Evolutionary conservation across 2,888 invertebrate species (phyloP).

Genomic region (Ormyrus pomaceus): DNA sequence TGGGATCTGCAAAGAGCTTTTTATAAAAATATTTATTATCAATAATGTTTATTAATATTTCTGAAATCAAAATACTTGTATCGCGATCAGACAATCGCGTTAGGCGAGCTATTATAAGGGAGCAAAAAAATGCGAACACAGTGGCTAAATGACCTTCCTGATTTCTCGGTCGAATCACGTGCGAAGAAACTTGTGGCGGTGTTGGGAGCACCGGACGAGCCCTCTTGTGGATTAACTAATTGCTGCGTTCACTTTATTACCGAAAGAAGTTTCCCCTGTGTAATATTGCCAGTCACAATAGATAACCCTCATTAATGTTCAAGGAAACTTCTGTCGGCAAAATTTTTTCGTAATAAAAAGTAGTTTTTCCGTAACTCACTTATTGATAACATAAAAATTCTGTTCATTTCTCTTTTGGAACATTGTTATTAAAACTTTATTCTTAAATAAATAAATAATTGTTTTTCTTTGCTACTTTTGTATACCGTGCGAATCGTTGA

Average conservation of each 20-base stretch:
- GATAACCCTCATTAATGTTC: conserved; percentile 21
- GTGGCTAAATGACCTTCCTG: conserved; percentile 11
- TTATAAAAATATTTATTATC: no score
- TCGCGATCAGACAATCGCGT: neutral
- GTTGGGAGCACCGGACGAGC: conserved; percentile 2
- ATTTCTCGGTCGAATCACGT: conserved; percentile 31
- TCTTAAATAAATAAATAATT: no score
- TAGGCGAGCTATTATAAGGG: neutral
- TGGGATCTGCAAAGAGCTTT: no score
- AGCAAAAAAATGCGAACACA: conserved; percentile 2
- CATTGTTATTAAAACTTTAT: no score
- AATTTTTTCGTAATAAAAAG: conserved; percentile 10
- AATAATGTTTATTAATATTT: neutral
- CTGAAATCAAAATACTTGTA: conserved; percentile 23
- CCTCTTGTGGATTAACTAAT: conserved; percentile 33
- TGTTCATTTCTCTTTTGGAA: neutral
- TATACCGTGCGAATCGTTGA: no score
- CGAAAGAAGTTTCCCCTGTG: conserved; percentile 10
- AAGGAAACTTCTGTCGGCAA: conserved; percentile 7
- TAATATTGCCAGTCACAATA: conserved; percentile 25
- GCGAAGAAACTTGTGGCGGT: conserved; percentile 13
- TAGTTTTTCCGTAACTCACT: conserved; percentile 18
- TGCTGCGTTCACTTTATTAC: conserved; percentile 34
- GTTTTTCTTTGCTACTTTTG: no score
- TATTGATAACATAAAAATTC: neutral